A percentile compares a stretch with the other conserved stretches of the same genome.
phyloP scores from a whole-genome alignment of 2,888 invertebrate species.

The Parnassius smintheus region DNA sequence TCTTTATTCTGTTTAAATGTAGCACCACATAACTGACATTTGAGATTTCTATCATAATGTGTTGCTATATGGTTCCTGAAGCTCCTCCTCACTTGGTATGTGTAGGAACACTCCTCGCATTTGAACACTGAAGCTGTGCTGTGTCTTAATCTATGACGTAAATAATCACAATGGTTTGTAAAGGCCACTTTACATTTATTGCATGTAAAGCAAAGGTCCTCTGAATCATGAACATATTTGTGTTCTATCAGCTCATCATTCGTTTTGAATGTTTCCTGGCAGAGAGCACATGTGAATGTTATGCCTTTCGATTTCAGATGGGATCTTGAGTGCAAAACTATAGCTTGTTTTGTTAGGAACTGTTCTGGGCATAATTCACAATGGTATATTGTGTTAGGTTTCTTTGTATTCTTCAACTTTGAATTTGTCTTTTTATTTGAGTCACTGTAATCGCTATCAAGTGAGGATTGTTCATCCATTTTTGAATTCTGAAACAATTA shows the following conservation, averaged over 20 bases:
- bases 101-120: slow-evolving; percentile 38
- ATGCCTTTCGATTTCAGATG: slow-evolving; percentile 3
- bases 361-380: slow-evolving; percentile 11
- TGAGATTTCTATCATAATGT: slow-evolving; percentile 32
- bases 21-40: slow-evolving; percentile 25
- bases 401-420: background rate
- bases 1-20: slow-evolving; percentile 10
- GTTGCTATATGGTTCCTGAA: slow-evolving; percentile 35
- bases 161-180: slow-evolving; percentile 38
- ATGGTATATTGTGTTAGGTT: background rate
- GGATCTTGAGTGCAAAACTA: background rate
- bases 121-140: slow-evolving; percentile 12
- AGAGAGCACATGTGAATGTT: slow-evolving; percentile 13
- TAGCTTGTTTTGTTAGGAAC: background rate
- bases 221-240: slow-evolving; percentile 33
- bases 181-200: slow-evolving; percentile 38
- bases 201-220: slow-evolving; percentile 35
- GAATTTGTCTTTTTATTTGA: background rate
- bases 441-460: background rate
- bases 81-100: slow-evolving; percentile 10
- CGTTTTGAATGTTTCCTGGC: slow-evolving; percentile 31
- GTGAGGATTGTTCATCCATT: background rate
- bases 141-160: slow-evolving; percentile 37
- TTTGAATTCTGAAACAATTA: background rate
- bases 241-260: slow-evolving; percentile 40